Evolutionary conservation across 2,888 invertebrate species (phyloP).

Genomic region (Neoaliturus tenellus): DNA sequence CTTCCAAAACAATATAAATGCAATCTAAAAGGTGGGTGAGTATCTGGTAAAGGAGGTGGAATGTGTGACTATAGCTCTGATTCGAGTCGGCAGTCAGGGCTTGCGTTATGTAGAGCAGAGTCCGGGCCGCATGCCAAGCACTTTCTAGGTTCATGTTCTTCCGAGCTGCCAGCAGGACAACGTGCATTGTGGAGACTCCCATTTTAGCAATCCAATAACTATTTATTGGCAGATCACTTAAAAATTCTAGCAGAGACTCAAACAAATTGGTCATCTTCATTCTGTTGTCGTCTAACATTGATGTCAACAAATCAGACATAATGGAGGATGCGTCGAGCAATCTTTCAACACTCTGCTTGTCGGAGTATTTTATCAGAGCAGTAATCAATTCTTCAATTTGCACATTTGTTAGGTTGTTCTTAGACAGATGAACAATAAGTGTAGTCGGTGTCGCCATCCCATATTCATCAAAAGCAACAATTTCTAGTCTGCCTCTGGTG

Average conservation of each 20-base stretch:
- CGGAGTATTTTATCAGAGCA: background rate
- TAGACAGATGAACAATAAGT: background rate
- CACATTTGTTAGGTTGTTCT: background rate
- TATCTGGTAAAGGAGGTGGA: background rate
- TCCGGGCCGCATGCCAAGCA: background rate
- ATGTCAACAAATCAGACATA: background rate
- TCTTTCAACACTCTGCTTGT: background rate
- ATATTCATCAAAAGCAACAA: background rate
- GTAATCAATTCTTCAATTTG: background rate
- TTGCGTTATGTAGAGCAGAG: background rate
- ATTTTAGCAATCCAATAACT: background rate
- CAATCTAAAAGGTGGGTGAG: background rate
- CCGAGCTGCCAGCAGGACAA: background rate
- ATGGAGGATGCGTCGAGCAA: background rate
- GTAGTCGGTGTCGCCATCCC: background rate
- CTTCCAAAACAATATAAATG: background rate
- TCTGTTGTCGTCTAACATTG: background rate
- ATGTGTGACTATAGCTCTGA: background rate
- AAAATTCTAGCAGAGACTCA: background rate
- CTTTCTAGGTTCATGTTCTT: background rate
- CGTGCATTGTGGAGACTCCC: background rate
- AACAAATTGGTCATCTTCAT: background rate
- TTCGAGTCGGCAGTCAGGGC: background rate
- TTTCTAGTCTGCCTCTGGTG: background rate
- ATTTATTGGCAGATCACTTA: background rate